Conservation (phyloP, 2,797 vertebrate species). For the Myiothlypis coronata region DNA sequence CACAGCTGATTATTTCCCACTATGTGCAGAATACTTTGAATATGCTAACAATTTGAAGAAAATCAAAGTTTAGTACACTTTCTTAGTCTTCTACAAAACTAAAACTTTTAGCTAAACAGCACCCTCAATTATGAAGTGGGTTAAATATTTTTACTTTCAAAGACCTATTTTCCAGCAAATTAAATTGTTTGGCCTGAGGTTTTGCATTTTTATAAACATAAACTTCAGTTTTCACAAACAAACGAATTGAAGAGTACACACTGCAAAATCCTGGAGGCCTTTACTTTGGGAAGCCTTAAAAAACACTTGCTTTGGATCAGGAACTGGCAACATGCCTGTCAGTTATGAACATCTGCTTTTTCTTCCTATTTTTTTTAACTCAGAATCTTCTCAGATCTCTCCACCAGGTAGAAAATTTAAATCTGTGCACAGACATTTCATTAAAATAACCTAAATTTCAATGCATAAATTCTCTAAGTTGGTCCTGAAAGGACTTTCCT, state of each 20-base stretch:
- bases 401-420: background rate
- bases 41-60: background rate
- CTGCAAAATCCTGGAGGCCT: background rate
- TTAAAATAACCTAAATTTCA: background rate
- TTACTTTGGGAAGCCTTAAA: background rate
- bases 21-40: background rate
- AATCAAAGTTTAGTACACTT: background rate
- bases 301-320: background rate
- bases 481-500: background rate
- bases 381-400: background rate
- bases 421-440: accelerated
- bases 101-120: background rate
- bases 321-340: background rate
- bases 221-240: background rate
- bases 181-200: background rate
- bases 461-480: background rate
- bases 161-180: background rate
- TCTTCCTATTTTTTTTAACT: background rate
- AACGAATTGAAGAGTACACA: background rate
- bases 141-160: background rate
- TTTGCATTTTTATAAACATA: background rate
- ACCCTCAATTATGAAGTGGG: background rate
- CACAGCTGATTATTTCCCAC: background rate
- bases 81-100: background rate
- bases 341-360: background rate